Evolutionary conservation across 2,888 invertebrate species (phyloP).

Genomic region (Meloe dianella): DNA sequence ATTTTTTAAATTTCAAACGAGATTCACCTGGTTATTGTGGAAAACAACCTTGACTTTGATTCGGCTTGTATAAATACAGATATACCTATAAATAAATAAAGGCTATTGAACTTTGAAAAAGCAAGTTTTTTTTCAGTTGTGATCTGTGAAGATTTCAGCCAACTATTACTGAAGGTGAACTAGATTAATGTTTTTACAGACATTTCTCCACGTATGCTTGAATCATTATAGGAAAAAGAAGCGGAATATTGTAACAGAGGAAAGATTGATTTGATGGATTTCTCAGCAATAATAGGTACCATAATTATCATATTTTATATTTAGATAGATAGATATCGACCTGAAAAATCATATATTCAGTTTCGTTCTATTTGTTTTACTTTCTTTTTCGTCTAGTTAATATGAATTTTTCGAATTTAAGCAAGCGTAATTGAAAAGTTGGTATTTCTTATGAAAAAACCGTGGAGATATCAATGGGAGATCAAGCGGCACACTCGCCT

Average conservation of each 20-base stretch:
- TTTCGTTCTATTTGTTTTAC: slow-evolving; percentile 12
- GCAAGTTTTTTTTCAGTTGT: slow-evolving; percentile 24
- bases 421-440: neutral
- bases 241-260: neutral
- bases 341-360: slow-evolving; percentile 8
- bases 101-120: slow-evolving; percentile 22
- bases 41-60: slow-evolving; percentile 26
- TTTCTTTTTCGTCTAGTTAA: slow-evolving; percentile 6
- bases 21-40: slow-evolving; percentile 18
- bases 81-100: slow-evolving; percentile 24
- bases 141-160: slow-evolving; percentile 13
- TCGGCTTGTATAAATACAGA: neutral
- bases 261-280: neutral
- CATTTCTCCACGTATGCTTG: neutral
- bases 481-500: neutral
- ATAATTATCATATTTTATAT: slow-evolving; percentile 1
- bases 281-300: neutral
- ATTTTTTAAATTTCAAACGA: neutral
- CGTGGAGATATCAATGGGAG: neutral
- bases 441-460: neutral
- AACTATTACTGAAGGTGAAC: slow-evolving; percentile 6
- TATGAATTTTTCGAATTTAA: neutral
- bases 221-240: too few species aligned
- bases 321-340: slow-evolving; percentile 4
- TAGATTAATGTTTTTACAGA: neutral